Evolutionary conservation across 2,888 invertebrate species (phyloP).

Genomic region (Hartigia nigra): DNA sequence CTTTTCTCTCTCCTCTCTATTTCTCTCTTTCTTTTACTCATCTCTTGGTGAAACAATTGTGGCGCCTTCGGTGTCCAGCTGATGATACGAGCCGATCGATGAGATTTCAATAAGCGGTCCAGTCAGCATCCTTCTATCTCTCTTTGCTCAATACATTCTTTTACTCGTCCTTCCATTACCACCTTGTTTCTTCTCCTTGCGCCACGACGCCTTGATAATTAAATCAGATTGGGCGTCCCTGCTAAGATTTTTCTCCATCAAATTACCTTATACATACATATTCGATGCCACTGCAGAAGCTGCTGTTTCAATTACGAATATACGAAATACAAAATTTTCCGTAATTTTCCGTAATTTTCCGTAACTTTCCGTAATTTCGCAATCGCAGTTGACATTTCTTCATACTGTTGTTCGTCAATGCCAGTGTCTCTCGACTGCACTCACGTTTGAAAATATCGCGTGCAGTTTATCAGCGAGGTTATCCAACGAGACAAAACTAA

Average conservation of each 20-base stretch:
- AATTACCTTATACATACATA: neutral
- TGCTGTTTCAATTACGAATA: neutral
- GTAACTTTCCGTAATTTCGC: neutral
- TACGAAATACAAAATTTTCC: neutral
- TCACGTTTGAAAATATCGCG: neutral
- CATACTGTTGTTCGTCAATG: neutral
- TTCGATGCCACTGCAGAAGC: neutral
- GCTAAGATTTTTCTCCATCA: neutral
- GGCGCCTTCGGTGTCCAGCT: constrained; percentile 30
- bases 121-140: constrained; percentile 15
- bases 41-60: constrained; percentile 40
- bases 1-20: constrained; percentile 20
- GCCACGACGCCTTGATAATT: neutral
- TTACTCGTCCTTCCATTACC: neutral
- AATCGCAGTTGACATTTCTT: neutral
- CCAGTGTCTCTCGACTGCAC: neutral
- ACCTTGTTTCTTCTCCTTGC: neutral
- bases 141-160: neutral
- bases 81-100: constrained; percentile 21
- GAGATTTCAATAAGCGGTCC: constrained; percentile 39
- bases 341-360: too few relatives aligned
- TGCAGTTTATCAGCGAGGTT: constrained; percentile 60
- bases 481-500: constrained; percentile 64
- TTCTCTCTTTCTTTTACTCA: constrained; percentile 32
- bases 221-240: neutral